Evolutionary conservation across 1,140 invertebrate genomes (phyloP).

Genomic region (Brachionus rotundiformis): DNA sequence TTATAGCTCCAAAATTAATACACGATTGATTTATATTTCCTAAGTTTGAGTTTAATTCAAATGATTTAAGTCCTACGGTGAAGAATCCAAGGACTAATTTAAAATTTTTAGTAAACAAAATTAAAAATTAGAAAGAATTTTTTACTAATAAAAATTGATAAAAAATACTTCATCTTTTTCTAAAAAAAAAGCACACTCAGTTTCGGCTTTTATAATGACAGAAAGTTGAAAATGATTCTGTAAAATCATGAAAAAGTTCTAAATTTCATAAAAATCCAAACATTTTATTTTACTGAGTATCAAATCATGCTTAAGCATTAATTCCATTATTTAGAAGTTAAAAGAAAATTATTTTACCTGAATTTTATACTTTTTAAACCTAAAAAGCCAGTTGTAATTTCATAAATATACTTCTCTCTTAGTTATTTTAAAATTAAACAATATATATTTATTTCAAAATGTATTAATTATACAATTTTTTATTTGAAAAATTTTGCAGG

Average conservation of each 20-base stretch:
- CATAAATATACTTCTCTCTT: background rate
- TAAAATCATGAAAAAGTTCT: background rate
- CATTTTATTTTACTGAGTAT: no score
- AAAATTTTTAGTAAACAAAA: background rate
- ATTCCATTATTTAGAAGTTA: background rate
- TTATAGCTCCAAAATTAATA: background rate
- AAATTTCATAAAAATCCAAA: background rate
- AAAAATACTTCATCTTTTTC: background rate
- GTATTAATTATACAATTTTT: no score
- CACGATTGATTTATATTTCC: conserved; percentile 9
- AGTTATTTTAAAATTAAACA: background rate
- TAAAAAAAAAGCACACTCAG: background rate
- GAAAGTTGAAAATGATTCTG: background rate
- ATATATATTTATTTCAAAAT: background rate
- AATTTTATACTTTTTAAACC: no score
- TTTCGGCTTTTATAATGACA: background rate
- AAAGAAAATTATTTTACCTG: background rate
- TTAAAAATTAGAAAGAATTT: background rate
- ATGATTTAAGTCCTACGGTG: background rate
- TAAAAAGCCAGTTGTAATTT: background rate
- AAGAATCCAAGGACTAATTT: background rate
- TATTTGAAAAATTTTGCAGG: no score
- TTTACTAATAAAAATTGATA: background rate
- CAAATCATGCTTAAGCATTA: background rate
- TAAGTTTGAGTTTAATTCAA: background rate